These are phyloP conservation scores for Leucophenga montana DNA, from an alignment of 2,888 invertebrate species.

Conservation along the genomic window DNA sequence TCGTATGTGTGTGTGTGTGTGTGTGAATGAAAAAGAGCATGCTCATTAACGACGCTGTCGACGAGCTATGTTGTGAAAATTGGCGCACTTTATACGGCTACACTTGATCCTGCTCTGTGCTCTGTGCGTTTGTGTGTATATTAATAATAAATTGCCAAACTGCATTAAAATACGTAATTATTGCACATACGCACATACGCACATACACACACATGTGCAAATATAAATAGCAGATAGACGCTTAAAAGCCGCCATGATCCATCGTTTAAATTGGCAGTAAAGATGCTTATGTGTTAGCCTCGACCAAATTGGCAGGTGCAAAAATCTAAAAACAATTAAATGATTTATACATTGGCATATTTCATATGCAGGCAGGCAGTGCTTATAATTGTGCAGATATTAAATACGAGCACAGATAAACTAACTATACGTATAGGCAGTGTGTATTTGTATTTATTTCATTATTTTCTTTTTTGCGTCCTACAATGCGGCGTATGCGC, in stretches of 20 bases:
- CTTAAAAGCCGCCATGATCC: background rate
- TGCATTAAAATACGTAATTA: slow-evolving; percentile 47
- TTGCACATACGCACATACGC: no score
- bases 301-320: slow-evolving; percentile 54
- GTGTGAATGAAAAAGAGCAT: background rate
- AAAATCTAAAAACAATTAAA: slow-evolving; percentile 64
- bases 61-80: background rate
- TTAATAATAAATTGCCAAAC: slow-evolving; percentile 56
- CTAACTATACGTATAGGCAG: background rate
- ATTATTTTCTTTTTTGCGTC: background rate
- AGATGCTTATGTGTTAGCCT: background rate
- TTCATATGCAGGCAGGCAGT: no score
- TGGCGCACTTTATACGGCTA: no score
- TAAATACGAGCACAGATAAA: background rate
- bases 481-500: slow-evolving; percentile 26
- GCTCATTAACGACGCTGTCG: background rate
- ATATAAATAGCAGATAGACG: background rate
- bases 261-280: background rate
- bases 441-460: background rate
- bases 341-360: slow-evolving; percentile 58
- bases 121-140: slow-evolving; percentile 22
- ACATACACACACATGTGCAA: slow-evolving; percentile 2
- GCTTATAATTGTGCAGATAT: background rate
- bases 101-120: no score
- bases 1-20: background rate